Conservation (phyloP, 2,888 invertebrate species). For the Periphyllus acericola region DNA sequence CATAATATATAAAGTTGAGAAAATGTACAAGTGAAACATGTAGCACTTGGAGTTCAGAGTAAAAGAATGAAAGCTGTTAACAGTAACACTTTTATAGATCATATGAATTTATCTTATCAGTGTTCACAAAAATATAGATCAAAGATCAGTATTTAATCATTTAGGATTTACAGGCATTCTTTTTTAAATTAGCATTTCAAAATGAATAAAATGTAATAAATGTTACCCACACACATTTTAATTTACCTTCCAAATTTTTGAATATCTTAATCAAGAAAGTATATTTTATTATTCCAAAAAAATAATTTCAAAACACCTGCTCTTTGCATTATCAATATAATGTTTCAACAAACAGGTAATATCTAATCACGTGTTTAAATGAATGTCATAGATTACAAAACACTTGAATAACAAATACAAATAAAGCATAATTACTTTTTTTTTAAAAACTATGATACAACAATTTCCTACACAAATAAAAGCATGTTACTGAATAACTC, state of each 20-base stretch:
- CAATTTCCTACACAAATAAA: neutral
- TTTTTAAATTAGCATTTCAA: constrained; percentile 12
- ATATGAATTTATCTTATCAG: constrained; percentile 53
- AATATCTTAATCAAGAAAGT: neutral
- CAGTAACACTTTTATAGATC: neutral
- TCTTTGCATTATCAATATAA: neutral
- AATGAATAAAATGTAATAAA: neutral
- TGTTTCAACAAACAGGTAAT: constrained; percentile 10
- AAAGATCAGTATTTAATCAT: constrained; percentile 43
- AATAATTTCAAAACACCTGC: neutral
- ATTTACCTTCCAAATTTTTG: constrained; percentile 6
- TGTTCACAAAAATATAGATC: constrained; percentile 37
- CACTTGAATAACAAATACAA: constrained; percentile 29
- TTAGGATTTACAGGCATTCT: neutral
- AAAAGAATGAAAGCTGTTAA: constrained; percentile 19
- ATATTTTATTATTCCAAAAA: neutral
- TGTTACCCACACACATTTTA: neutral
- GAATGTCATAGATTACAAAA: constrained; percentile 43
- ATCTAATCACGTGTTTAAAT: constrained; percentile 31
- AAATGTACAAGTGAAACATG: constrained; percentile 37
- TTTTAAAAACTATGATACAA: neutral
- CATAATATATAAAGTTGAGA: constrained; percentile 49
- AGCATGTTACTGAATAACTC: neutral
- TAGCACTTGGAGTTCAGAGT: neutral
- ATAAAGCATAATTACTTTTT: neutral